Conservation (phyloP, 1,140 invertebrate genomes). For the Pseudomyrmex cubaensis region DNA sequence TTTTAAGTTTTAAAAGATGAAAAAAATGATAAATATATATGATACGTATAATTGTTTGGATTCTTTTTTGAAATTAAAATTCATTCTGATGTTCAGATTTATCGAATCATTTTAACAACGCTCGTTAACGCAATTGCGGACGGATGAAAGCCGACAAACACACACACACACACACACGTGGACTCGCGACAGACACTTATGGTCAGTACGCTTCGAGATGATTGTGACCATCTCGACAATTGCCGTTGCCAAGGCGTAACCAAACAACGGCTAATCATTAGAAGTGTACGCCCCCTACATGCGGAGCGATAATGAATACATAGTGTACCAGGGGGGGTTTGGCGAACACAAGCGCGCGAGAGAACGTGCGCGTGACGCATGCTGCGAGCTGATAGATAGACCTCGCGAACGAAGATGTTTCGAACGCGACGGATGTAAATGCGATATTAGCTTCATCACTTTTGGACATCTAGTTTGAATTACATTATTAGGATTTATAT, state of each 20-base stretch:
- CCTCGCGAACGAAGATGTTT: conserved; percentile 25
- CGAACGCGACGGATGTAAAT: conserved; percentile 16
- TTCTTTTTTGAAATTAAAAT: too few relatives aligned
- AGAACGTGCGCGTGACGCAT: conserved; percentile 30
- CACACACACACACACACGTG: conserved; percentile 28
- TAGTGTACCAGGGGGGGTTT: conserved; percentile 42
- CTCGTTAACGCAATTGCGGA: too few relatives aligned
- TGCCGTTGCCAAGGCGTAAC: conserved; percentile 74
- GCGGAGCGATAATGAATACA: conserved; percentile 75
- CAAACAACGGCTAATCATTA: conserved; percentile 76
- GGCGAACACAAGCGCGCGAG: neutral
- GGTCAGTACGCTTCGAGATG: conserved; percentile 32
- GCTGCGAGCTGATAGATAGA: conserved; percentile 46
- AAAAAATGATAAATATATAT: too few relatives aligned
- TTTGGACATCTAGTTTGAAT: neutral
- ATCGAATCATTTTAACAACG: too few relatives aligned
- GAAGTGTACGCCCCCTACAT: conserved; percentile 68
- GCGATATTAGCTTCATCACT: conserved; percentile 41
- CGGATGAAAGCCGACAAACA: too few relatives aligned
- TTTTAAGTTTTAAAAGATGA: too few relatives aligned
- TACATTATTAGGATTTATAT: conserved; percentile 14
- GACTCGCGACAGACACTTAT: conserved; percentile 2
- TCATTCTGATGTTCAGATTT: too few relatives aligned
- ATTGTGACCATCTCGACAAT: conserved; percentile 54
- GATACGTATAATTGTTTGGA: too few relatives aligned